Conservation (phyloP, 2,888 invertebrate genomes). For the Alviniconcha strummeri region DNA sequence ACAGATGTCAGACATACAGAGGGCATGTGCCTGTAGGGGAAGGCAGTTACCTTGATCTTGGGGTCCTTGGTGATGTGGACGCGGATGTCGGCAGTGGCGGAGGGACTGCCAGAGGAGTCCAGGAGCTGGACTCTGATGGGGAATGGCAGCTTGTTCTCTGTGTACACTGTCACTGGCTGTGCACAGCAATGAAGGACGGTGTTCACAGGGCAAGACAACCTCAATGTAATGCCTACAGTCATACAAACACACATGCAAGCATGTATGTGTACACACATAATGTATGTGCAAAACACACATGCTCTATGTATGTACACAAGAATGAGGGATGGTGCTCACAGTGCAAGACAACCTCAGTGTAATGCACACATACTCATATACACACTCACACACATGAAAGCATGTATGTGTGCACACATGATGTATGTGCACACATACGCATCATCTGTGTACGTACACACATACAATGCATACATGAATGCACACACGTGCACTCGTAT, state of each 20-base stretch:
- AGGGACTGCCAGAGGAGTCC: conserved; percentile 65
- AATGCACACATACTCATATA: neutral
- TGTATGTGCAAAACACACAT: too few relatives aligned
- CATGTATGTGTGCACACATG: too few relatives aligned
- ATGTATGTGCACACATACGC: too few relatives aligned
- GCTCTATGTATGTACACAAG: neutral
- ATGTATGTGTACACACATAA: neutral
- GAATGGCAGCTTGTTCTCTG: conserved; percentile 60
- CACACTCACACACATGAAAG: neutral
- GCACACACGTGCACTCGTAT: neutral
- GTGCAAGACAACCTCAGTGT: neutral
- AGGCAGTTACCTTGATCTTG: conserved; percentile 63
- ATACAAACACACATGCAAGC: neutral
- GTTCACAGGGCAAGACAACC: neutral
- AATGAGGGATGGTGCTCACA: neutral
- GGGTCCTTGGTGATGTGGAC: conserved; percentile 66
- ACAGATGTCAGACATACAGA: too few relatives aligned
- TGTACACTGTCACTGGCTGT: conserved; percentile 66
- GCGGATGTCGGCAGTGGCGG: conserved; percentile 58
- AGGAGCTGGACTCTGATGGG: conserved; percentile 65
- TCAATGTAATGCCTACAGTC: neutral
- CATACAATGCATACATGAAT: neutral
- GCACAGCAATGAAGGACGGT: conserved; percentile 29
- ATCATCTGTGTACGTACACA: too few relatives aligned
- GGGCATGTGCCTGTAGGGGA: too few relatives aligned